Evolutionary conservation across 2,797 vertebrate species (phyloP).

Genomic region (Pogonophryne albipinna): DNA sequence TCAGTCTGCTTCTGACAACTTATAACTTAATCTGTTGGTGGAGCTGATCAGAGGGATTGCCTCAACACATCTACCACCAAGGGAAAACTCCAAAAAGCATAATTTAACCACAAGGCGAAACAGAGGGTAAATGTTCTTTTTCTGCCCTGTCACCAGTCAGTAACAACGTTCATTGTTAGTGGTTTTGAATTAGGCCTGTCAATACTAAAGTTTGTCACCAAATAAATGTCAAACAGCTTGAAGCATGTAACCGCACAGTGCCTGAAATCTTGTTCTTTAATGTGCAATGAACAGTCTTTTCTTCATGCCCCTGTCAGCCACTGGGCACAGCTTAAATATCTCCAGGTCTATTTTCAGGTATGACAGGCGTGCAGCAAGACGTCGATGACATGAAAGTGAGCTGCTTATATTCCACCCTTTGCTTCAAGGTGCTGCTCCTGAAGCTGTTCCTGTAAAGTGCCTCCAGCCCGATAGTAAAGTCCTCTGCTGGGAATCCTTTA

Average conservation of each 20-base stretch:
- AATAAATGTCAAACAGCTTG: not conserved
- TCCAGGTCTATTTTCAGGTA: slow-evolving; percentile 1
- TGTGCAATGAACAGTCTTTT: not conserved
- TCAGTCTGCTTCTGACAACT: not conserved
- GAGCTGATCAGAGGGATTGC: too few relatives aligned
- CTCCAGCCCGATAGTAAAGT: slow-evolving; percentile 50
- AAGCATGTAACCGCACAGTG: not conserved
- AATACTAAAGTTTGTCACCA: too few relatives aligned
- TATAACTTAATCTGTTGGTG: too few relatives aligned
- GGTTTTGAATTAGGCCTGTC: too few relatives aligned
- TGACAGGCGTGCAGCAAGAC: slow-evolving; percentile 19
- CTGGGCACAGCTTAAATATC: not conserved
- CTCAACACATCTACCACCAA: too few relatives aligned
- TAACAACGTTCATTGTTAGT: too few relatives aligned
- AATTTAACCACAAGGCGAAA: too few relatives aligned
- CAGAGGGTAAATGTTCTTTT: too few relatives aligned
- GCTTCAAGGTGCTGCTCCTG: slow-evolving; percentile 27
- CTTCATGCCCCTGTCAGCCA: not conserved
- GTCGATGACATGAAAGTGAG: slow-evolving; percentile 47
- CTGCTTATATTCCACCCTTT: slow-evolving; percentile 43
- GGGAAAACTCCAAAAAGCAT: too few relatives aligned
- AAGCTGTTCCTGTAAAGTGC: slow-evolving; percentile 36
- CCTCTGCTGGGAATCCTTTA: slow-evolving; percentile 70
- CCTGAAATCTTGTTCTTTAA: slow-evolving; percentile 1
- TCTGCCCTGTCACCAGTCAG: too few relatives aligned